These are phyloP conservation scores for Micropterix aruncella DNA, from an alignment of 2,888 invertebrate genomes.

Conservation along the genomic window DNA sequence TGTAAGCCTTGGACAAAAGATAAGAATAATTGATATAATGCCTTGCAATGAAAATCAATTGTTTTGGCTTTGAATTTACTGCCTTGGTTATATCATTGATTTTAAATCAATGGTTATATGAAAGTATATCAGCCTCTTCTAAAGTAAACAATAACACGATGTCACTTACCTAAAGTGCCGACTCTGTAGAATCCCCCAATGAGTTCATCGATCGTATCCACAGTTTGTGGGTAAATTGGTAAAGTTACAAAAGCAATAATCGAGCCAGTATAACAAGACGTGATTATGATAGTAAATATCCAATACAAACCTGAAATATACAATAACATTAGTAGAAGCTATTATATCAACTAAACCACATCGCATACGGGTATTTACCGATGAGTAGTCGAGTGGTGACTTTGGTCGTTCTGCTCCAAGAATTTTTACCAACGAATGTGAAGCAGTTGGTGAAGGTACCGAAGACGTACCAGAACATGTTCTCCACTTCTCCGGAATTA, in stretches of 20 bases:
- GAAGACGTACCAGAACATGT: constrained; percentile 81
- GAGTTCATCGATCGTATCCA: constrained; percentile 54
- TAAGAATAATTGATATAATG: not conserved
- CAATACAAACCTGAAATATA: constrained; percentile 54
- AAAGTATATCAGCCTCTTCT: too few species aligned
- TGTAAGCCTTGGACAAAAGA: not conserved
- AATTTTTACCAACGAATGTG: constrained; percentile 50
- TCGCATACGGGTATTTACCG: too few species aligned
- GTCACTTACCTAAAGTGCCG: constrained; percentile 49
- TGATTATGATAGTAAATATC: constrained; percentile 76
- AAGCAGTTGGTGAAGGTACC: constrained; percentile 76
- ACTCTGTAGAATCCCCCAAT: constrained; percentile 52
- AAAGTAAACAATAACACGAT: not conserved
- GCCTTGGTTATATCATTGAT: not conserved
- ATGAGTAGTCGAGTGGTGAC: constrained; percentile 56
- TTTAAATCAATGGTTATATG: not conserved
- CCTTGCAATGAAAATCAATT: not conserved
- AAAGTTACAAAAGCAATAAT: constrained; percentile 75
- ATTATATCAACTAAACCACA: too few species aligned
- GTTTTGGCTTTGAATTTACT: too few species aligned
- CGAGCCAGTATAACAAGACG: constrained; percentile 71
- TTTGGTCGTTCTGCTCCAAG: constrained; percentile 57
- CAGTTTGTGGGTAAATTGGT: constrained; percentile 59
- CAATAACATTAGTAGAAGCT: constrained; percentile 2
- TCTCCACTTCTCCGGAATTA: constrained; percentile 59